Percentiles rank a stretch among this genome's conserved stretches.
phyloP scores from a whole-genome alignment of 2,113 vertebrate genomes.

The Myiozetetes cayanensis region DNA sequence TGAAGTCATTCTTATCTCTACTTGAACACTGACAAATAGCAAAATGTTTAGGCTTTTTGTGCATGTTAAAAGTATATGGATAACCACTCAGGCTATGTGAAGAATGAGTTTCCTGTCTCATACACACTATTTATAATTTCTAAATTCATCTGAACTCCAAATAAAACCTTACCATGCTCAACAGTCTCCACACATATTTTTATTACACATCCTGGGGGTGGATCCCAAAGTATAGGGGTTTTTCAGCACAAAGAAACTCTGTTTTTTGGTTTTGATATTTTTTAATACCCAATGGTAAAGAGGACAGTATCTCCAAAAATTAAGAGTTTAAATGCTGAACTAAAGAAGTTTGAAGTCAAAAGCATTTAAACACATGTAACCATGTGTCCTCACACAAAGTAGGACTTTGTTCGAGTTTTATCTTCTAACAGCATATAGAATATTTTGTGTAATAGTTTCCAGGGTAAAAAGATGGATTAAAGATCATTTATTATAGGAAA shows the following conservation, averaged over 20 bases:
- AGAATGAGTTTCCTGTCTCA: background rate
- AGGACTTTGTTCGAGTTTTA: background rate
- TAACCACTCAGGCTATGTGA: background rate
- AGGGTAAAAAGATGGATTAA: background rate
- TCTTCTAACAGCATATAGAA: background rate
- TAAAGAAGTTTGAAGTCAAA: background rate
- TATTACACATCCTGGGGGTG: background rate
- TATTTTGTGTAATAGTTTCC: background rate
- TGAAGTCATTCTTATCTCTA: background rate
- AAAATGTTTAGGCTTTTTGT: background rate
- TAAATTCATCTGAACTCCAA: background rate
- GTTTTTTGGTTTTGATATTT: background rate
- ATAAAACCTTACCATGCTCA: background rate
- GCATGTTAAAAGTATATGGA: background rate
- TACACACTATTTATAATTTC: background rate
- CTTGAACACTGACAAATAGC: background rate
- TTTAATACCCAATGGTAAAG: background rate
- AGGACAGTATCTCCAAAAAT: background rate
- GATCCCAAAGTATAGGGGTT: background rate
- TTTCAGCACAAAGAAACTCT: background rate
- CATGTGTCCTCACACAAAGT: background rate
- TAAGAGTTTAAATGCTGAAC: background rate
- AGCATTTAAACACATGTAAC: background rate
- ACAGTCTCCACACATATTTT: background rate
- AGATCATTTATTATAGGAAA: background rate